Percentiles rank a stretch among this genome's conserved stretches.
Evolutionary conservation across 2,888 invertebrate genomes (phyloP).

Genomic region (Athalia circularis): DNA sequence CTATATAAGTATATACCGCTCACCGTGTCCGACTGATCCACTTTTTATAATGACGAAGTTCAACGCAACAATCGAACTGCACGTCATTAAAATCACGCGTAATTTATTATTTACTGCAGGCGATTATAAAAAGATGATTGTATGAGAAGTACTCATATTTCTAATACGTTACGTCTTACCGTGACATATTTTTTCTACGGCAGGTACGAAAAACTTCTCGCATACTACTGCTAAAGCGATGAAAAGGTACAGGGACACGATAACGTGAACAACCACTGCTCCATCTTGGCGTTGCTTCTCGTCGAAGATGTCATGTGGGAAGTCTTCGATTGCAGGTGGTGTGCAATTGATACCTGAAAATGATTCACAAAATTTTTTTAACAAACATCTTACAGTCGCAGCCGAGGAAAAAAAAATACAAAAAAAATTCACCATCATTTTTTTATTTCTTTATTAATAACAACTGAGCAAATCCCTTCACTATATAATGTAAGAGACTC

Average conservation of each 20-base stretch:
- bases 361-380: slow-evolving; percentile 2
- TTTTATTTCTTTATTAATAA: too few species aligned
- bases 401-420: not conserved
- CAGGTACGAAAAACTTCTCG: slow-evolving; percentile 82
- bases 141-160: too few species aligned
- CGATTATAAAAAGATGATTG: too few species aligned
- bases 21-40: not conserved
- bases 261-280: slow-evolving; percentile 78
- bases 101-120: too few species aligned
- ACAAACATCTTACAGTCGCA: not conserved
- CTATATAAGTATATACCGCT: not conserved
- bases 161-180: slow-evolving; percentile 70
- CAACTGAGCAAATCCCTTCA: too few species aligned
- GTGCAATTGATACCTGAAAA: slow-evolving; percentile 75
- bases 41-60: slow-evolving; percentile 4
- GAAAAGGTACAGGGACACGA: slow-evolving; percentile 80
- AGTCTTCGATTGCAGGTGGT: slow-evolving; percentile 79
- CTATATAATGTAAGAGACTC: too few species aligned
- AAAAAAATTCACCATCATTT: too few species aligned
- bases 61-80: not conserved
- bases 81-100: too few species aligned
- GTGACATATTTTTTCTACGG: slow-evolving; percentile 80
- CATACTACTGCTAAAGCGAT: slow-evolving; percentile 80
- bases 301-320: slow-evolving; percentile 78
- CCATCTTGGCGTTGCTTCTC: slow-evolving; percentile 77